Evolutionary conservation across 2,888 invertebrate genomes (phyloP), one percentile per base, ranked within the genome.

Genomic region (Schizotus pectinicornis): DNA sequence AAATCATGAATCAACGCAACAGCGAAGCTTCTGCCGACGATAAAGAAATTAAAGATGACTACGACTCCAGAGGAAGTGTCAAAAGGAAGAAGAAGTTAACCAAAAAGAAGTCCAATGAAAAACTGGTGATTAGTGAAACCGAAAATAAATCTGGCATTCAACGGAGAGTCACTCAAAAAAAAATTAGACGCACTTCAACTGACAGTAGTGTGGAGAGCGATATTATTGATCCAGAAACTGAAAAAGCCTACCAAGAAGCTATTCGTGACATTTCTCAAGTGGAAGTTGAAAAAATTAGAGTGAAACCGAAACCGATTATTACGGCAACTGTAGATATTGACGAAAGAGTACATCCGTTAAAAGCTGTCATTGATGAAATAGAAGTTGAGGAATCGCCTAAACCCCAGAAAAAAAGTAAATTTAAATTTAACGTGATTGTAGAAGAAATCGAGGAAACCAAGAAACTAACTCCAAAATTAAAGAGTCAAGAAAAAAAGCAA

Each of bases 301-400:
- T 69, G 41, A 79, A 79, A 75, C 71, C 81, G 39, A 85, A 83
- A 79, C 77, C 81, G 7, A 82, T 83, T 47, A 85, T 86, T 13
- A 85, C 85, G 7, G 77, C 82, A 7, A 80, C 82, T 0, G 83
- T 86, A 6, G 83, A 55, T 46, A 73, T 86, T 38, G 81, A 81
- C 46, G 74, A 81, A 42, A n/a, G 3, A 7, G 77, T 73, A 56
- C 79, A 81, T 63, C 80, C 81, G 6, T 74, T 85, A 30, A 86
- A 85, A 75, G 83, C 83, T 62, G 78, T 81, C 49, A 78, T 86
- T 33, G 85, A 85, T 70, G 82, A 86, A 68, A 78, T 85, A 5
- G 81, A 81, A 22, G 85, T 89, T 9, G 86, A 87, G 74, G 87
- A 87, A 78, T 82, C 81, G 45, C 80, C 77, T 78, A 71, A 68